Percentiles rank a stretch among this genome's conserved stretches.
These are phyloP conservation scores for Drosophila eohydei DNA, from an alignment of 2,888 invertebrate genomes.

Conservation along the genomic window DNA sequence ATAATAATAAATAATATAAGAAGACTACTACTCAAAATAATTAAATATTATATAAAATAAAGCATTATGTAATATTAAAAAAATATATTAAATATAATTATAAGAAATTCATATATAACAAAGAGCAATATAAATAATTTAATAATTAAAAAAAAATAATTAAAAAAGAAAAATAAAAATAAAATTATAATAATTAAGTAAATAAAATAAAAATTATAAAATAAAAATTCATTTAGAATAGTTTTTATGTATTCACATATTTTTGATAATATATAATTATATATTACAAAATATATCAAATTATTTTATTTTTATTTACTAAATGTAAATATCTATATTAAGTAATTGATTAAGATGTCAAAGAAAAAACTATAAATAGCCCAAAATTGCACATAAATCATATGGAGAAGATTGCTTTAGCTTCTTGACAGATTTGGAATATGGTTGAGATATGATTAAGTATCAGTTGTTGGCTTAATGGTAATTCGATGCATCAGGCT, in stretches of 20 bases:
- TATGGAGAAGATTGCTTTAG: neutral
- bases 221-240: no score
- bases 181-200: no score
- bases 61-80: neutral
- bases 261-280: no score
- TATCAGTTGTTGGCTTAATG: slow-evolving; percentile 34
- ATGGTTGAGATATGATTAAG: slow-evolving; percentile 20
- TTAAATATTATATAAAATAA: neutral
- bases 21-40: neutral
- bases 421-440: slow-evolving; percentile 21
- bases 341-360: neutral
- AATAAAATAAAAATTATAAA: no score
- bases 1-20: neutral
- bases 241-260: no score
- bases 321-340: neutral
- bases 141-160: no score
- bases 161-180: no score
- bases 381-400: slow-evolving; percentile 13
- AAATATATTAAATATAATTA: neutral
- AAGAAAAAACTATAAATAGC: neutral
- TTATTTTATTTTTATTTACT: neutral
- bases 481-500: slow-evolving; percentile 66
- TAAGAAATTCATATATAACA: no score
- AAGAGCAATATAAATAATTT: neutral
- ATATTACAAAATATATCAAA: neutral